Percentiles rank a stretch among this genome's conserved stretches.
Evolutionary conservation across 2,888 invertebrate genomes (phyloP).

Genomic region (Tipula lateralis): DNA sequence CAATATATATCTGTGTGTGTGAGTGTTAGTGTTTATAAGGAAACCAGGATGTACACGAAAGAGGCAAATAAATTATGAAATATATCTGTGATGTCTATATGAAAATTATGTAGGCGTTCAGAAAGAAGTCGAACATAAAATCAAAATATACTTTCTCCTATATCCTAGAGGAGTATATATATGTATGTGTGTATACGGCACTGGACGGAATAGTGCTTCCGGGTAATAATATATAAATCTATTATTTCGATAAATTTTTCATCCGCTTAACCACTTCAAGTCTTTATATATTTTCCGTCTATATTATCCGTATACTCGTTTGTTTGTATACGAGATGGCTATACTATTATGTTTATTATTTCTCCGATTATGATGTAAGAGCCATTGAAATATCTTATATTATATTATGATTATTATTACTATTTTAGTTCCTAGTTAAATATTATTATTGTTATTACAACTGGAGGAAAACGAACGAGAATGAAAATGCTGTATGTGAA

Average conservation of each 20-base stretch:
- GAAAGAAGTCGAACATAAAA: background rate
- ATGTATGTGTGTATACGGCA: background rate
- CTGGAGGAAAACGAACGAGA: background rate
- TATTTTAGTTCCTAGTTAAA: background rate
- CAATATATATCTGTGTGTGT: background rate
- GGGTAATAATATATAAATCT: conserved; percentile 7
- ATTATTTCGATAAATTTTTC: background rate
- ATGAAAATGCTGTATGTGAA: background rate
- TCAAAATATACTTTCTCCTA: background rate
- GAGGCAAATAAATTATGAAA: background rate
- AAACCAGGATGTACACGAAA: background rate
- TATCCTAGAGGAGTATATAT: background rate
- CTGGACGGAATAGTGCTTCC: background rate
- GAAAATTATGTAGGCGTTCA: background rate
- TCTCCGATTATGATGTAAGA: background rate
- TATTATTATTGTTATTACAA: too few species aligned
- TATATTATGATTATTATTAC: background rate
- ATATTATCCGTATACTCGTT: background rate
- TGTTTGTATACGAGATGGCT: background rate
- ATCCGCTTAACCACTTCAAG: conserved; percentile 15
- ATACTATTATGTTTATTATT: background rate
- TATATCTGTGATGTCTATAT: background rate
- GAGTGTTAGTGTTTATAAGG: background rate
- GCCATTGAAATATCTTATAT: conserved; percentile 1
- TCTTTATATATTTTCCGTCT: background rate